Evolutionary conservation across 2,113 vertebrate species (phyloP).

Genomic region (Trematomus loennbergii): DNA sequence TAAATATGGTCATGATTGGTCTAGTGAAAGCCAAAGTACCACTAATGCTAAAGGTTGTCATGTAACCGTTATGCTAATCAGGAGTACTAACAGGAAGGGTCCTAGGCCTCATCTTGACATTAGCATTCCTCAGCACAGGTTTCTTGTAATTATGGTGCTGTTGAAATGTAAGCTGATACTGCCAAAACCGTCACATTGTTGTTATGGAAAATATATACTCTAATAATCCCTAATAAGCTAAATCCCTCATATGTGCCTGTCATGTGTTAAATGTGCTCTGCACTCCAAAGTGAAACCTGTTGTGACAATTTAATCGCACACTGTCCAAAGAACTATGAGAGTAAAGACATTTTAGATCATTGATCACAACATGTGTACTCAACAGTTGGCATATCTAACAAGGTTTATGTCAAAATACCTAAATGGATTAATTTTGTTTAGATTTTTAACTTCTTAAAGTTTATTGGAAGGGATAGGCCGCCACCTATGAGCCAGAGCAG

Average conservation of each 20-base stretch:
- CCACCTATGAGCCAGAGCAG: not conserved
- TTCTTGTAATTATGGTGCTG: constrained; percentile 34
- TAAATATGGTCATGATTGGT: not conserved
- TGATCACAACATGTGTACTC: constrained; percentile 1
- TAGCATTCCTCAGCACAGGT: constrained; percentile 4
- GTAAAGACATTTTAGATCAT: not conserved
- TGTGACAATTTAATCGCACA: not conserved
- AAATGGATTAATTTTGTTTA: not conserved
- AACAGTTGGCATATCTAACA: constrained; percentile 2
- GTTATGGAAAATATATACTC: not conserved
- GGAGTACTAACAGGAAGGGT: not conserved
- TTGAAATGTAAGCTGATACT: constrained; percentile 26
- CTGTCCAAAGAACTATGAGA: not conserved
- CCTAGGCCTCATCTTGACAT: constrained; percentile 22
- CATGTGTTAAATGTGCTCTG: constrained; percentile 1
- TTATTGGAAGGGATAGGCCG: no score
- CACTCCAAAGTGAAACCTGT: not conserved
- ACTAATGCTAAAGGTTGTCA: not conserved
- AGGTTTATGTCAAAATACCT: constrained; percentile 4
- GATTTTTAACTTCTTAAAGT: not conserved
- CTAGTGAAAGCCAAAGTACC: not conserved
- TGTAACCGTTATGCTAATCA: not conserved
- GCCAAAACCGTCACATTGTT: not conserved
- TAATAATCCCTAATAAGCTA: no score
- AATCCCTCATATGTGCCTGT: constrained; percentile 21